Evolutionary conservation across 23 tunicate species (phyloP).

Genomic region (Styela plicata): DNA sequence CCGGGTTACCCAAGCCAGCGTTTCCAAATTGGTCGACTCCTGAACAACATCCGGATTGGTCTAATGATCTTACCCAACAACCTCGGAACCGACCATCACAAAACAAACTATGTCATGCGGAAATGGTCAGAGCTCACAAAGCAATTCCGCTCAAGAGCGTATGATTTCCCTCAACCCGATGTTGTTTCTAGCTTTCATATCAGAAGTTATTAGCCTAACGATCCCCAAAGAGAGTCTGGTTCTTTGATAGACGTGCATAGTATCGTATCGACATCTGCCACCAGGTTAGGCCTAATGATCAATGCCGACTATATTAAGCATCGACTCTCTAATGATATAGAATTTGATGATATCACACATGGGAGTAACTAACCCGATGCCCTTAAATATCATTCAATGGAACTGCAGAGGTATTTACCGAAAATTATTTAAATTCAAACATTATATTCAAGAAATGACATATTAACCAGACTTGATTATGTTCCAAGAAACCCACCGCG

Average conservation of each 20-base stretch:
- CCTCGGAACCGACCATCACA: neutral
- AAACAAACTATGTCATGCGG: neutral
- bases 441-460: neutral
- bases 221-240: neutral
- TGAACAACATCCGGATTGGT: neutral
- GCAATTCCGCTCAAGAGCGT: neutral
- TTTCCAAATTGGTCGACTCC: no score
- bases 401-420: conserved; percentile 7
- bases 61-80: neutral
- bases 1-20: neutral
- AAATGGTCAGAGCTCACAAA: neutral
- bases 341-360: neutral
- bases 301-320: neutral
- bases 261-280: neutral
- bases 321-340: neutral
- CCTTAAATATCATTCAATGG: neutral
- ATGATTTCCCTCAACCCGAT: neutral
- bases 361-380: neutral
- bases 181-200: neutral
- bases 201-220: neutral
- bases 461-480: neutral
- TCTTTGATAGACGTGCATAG: neutral
- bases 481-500: conserved; percentile 1
- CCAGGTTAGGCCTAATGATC: neutral
- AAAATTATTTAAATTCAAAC: conserved; percentile 3